Evolutionary conservation across 1,140 invertebrate genomes (phyloP), one percentile per base, ranked within the genome.

Genomic region (Hestina assimilis): DNA sequence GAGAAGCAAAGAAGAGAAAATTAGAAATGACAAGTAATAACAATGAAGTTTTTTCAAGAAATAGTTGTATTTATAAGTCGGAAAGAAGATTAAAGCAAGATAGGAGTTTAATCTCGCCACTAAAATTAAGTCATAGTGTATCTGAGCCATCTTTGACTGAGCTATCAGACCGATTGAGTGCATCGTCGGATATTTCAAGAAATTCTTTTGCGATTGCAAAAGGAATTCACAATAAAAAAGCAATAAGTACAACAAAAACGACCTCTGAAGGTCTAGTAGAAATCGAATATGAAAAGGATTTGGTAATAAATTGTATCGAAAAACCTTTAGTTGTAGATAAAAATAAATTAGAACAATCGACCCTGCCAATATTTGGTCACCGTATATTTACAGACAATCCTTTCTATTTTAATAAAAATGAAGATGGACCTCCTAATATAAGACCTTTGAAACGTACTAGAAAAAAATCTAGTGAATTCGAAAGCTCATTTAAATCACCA

Each of bases 1-100:
- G 83, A 60, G 85, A 88, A 72, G 85, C 83, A 4, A 88, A 85
- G 43, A 88, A 88, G 59, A 66, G 85, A 26, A 88, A 86, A 68
- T 51, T 88, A 50, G 85, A 88, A 72, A 87, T 87, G 83, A 73
- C 69, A 6, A 73, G 52, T 6, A 77, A 69, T 57, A 75, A 72
- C 7, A 71, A 72, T 52, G 75, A 79, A 45, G 45, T 56, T 5
- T 87, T 85, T 63, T 72, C 68, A 20, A 77, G 84, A 72, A 75
- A 84, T 35, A 82, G 64, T 54, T 66, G 59, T 54, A 59, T 63
- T 26, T 84, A 83, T 57, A 87, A 84, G 69, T 86, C 84, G 24
- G 84, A 87, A 63, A 76, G 84, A 67, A 69, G 70, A 65, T 82
- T 85, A 0, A 76, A 75, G 17, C 54, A 61, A 29, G 74, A 83